Conservation (phyloP, 2,113 vertebrate genomes). For the Motacilla tschutschensis region DNA sequence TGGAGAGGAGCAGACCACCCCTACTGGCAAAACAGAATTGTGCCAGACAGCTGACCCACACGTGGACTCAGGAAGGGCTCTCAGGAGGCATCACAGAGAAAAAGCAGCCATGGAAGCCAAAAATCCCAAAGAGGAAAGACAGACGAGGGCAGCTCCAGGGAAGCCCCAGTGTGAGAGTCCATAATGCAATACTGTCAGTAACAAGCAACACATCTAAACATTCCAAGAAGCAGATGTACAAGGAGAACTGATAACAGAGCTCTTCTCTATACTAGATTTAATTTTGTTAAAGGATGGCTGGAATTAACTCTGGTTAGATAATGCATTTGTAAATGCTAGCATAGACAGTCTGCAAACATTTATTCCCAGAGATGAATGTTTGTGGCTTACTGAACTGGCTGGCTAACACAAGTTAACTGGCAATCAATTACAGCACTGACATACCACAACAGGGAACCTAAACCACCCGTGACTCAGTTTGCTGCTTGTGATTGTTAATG, state of each 20-base stretch:
- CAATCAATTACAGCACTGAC: slow-evolving; percentile 23
- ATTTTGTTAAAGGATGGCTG: slow-evolving; percentile 57
- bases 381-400: slow-evolving; percentile 40
- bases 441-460: not conserved
- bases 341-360: slow-evolving; percentile 40
- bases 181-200: not conserved
- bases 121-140: not conserved
- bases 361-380: slow-evolving; percentile 36
- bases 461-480: slow-evolving; percentile 6
- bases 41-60: not conserved
- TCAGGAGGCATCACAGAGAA: not conserved
- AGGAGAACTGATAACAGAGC: not conserved
- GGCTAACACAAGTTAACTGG: slow-evolving; percentile 33
- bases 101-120: not conserved
- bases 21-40: not conserved
- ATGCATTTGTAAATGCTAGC: slow-evolving; percentile 47
- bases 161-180: not conserved
- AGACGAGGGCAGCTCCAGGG: not conserved
- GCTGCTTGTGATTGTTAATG: not conserved
- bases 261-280: slow-evolving; percentile 29
- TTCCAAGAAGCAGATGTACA: not conserved
- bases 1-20: not conserved
- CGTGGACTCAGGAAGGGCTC: not conserved
- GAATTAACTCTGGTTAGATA: slow-evolving; percentile 50
- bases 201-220: slow-evolving; percentile 1